Evolutionary conservation across 2,797 vertebrate genomes (phyloP), one percentile per base, ranked within the genome.

Genomic region (Cossypha dichroa): DNA sequence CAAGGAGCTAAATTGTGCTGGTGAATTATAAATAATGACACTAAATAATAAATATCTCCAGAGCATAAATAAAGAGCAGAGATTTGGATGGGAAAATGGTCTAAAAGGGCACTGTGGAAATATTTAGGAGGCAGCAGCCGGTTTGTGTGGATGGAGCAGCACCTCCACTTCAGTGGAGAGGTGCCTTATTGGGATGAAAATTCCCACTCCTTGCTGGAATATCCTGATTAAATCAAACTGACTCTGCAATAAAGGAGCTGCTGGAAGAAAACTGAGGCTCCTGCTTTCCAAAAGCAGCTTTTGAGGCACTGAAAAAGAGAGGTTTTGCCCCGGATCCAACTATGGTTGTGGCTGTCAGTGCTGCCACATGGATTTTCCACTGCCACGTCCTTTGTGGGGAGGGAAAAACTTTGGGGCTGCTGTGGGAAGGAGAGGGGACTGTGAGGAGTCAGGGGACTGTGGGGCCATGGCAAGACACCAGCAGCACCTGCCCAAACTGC

Each of bases 381-480:
- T 9, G 5, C 13, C 1, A 0, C 0, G 0, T 63, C 52, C 31
- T 18, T 1, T 1, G 0, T 2, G 11, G 25, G 36, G 29, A 40
- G 1, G 20, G 25, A 55, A 55, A 63, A 64, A 4, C 0, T 0
- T 0, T 40, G 25, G 33, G 19, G 19, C 13, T 83, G 41, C 41
- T 11, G 20, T 55, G 33, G 67, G 40, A 63, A 63, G 48, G 28
- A 46, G 40, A 38, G 40, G 40, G 33, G 28, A 31, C 10, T 7
- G 7, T 6, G 5, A 22, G 68, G 36, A 26, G 52, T 51, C 22
- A 10, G 29, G 5, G 46, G 63, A 0, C 13, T 2, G 22, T 2
- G 21, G 60, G 58, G n/a, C 13, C 17, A 0, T 0, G 3, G 26
- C 28, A 7, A 5, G 14, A 22, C 4, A 4, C 5, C 1, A 0